Evolutionary conservation across 1,140 invertebrate species (phyloP).

Genomic region (Cydia pomonella): DNA sequence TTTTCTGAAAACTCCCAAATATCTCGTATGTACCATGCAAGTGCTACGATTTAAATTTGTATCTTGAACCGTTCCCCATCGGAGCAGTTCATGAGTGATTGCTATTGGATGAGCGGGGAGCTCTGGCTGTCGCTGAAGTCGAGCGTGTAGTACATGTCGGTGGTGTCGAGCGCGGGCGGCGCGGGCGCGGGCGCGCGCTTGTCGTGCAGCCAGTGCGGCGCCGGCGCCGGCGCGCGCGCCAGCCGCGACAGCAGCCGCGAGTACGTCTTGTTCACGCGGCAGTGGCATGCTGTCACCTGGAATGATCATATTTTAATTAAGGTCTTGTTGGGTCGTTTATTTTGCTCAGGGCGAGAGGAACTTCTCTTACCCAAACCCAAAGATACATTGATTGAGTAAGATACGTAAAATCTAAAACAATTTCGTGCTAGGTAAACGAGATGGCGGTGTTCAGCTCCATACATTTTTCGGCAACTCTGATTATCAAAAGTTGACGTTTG

Average conservation of each 20-base stretch:
- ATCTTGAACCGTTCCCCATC: conserved; percentile 74
- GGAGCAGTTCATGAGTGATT: conserved; percentile 69
- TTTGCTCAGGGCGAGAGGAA: no score
- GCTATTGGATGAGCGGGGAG: conserved; percentile 86
- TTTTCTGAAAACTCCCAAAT: background rate
- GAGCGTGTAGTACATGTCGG: conserved; percentile 87
- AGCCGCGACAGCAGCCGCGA: conserved; percentile 75
- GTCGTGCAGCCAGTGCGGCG: conserved; percentile 77
- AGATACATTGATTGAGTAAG: no score
- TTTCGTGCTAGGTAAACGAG: no score
- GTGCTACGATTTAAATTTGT: conserved; percentile 53
- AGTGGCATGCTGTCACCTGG: conserved; percentile 85
- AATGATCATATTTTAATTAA: conserved; percentile 33
- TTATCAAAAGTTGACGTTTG: no score
- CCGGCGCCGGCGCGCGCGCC: conserved; percentile 66
- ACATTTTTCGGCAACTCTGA: no score
- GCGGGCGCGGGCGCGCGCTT: conserved; percentile 63
- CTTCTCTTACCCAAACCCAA: no score
- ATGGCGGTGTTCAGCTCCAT: no score
- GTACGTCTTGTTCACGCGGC: conserved; percentile 87
- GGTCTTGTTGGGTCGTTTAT: no score
- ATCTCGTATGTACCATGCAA: background rate
- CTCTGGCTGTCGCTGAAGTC: conserved; percentile 87
- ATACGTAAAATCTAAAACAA: no score
- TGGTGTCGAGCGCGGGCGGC: conserved; percentile 80